These are phyloP conservation scores for Molorchus minor DNA, from an alignment of 2,888 invertebrate species.

Conservation along the genomic window DNA sequence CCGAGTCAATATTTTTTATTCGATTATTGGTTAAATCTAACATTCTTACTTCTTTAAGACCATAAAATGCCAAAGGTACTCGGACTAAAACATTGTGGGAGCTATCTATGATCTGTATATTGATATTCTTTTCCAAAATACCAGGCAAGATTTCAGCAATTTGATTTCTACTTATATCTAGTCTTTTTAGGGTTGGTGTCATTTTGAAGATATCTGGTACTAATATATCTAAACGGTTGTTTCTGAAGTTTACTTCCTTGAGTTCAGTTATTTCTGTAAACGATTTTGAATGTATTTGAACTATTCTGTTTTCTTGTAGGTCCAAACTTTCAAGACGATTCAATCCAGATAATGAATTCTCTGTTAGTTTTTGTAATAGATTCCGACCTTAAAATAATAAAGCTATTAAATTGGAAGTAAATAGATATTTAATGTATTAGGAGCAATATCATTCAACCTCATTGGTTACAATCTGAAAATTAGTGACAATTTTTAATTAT, in stretches of 20 bases:
- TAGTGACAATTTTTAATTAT: no score
- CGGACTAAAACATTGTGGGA: constrained; percentile 80
- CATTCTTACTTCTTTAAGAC: constrained; percentile 73
- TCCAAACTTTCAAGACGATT: constrained; percentile 77
- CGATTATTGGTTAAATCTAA: constrained; percentile 84
- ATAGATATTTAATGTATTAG: no score
- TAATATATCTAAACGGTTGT: constrained; percentile 78
- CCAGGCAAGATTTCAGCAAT: constrained; percentile 73
- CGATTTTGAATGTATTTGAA: constrained; percentile 71
- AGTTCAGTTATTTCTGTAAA: constrained; percentile 72
- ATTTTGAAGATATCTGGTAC: constrained; percentile 75
- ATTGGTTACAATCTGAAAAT: no score
- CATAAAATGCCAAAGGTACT: constrained; percentile 76
- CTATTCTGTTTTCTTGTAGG: constrained; percentile 77
- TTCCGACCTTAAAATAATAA: constrained; percentile 74
- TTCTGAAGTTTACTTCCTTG: constrained; percentile 76
- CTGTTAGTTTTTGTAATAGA: constrained; percentile 74
- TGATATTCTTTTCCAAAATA: constrained; percentile 70
- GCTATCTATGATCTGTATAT: constrained; percentile 77
- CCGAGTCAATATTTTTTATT: constrained; percentile 74
- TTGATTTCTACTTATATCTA: constrained; percentile 81
- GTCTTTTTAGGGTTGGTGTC: constrained; percentile 69
- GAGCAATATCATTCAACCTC: no score
- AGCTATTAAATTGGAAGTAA: no score
- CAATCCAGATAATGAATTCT: constrained; percentile 75